Evolutionary conservation across 2,888 invertebrate genomes (phyloP), one percentile per base, ranked within the genome.

Genomic region (Amblyteles armatorius): DNA sequence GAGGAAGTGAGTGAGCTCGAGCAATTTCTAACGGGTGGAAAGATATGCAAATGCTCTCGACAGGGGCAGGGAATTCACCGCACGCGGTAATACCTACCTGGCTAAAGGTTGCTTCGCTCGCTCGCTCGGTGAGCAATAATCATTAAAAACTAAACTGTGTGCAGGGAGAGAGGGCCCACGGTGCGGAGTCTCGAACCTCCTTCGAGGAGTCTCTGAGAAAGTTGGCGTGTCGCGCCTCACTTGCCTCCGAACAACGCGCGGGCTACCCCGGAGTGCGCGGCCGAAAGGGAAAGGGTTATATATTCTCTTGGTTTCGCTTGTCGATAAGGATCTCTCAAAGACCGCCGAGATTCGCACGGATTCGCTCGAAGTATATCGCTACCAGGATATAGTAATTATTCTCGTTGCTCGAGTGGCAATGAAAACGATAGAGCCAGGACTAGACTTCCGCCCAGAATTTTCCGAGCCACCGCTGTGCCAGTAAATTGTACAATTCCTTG

Each of bases 81-180:
- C 63, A 44, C 89, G 86, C 90, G 86, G 88, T 90, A 92, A 92
- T 91, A 90, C 90, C 91, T 90, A 89, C 89, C 91, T 91, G 90
- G 19, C 67, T 19, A 48, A 67, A 55, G 68, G 50, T 33, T 76
- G 65, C 76, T 65, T 33, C 33, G 76, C 40, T 81, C 77, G 68
- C 60, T 65, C 63, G 74, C 71, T 82, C 83, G 87, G 83, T 86
- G 83, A 87, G 91, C 92, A 92, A 92, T 92, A 91, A 92, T 92
- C 92, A 91, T 93, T 93, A 93, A 93, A 92, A 92, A 92, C 90
- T 92, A 90, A 93, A 92, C 91, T 89, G 89, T 88, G 89, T 84
- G 83, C 60, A 36, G 40, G 22, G 67, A 65, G 57, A 29, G 67
- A 60, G 13, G 50, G 77, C 63, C 68, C 55, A 36, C 50, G 16